Conservation (phyloP, 2,797 vertebrate species). For the Taenioides sp. region DNA sequence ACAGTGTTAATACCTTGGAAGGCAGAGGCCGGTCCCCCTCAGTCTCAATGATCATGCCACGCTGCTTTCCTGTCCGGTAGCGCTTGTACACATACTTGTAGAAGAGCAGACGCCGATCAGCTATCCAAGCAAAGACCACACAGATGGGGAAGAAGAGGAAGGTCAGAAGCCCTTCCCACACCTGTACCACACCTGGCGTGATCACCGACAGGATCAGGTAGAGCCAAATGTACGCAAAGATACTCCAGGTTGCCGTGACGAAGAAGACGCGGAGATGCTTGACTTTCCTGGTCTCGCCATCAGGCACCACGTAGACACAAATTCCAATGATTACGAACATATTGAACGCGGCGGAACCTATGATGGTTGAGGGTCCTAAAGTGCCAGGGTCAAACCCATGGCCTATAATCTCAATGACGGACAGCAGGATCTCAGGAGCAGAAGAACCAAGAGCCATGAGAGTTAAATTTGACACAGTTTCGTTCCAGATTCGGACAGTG, state of each 20-base stretch:
- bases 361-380: slow-evolving; percentile 94
- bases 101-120: slow-evolving; percentile 95
- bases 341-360: slow-evolving; percentile 97
- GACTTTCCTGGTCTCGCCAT: slow-evolving; percentile 94
- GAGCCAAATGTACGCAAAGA: slow-evolving; percentile 98
- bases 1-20: slow-evolving; percentile 78
- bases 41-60: slow-evolving; percentile 97
- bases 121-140: slow-evolving; percentile 95
- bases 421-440: slow-evolving; percentile 95
- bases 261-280: slow-evolving; percentile 98
- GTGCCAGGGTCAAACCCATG: slow-evolving; percentile 90
- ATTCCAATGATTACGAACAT: slow-evolving; percentile 99
- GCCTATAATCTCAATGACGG: slow-evolving; percentile 94
- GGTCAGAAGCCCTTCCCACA: slow-evolving; percentile 97
- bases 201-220: slow-evolving; percentile 97
- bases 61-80: slow-evolving; percentile 94
- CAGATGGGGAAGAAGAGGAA: slow-evolving; percentile 98
- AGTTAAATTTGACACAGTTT: slow-evolving; percentile 97
- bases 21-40: slow-evolving; percentile 92
- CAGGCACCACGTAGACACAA: slow-evolving; percentile 95
- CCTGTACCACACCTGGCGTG: slow-evolving; percentile 92
- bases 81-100: slow-evolving; percentile 99
- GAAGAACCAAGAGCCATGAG: slow-evolving; percentile 98
- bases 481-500: slow-evolving; percentile 97
- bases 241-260: slow-evolving; percentile 97